A percentile compares a stretch with the other conserved stretches of the same genome.
These are phyloP conservation scores for Pachycephus smyrnensis DNA, from an alignment of 2,888 invertebrate species.

Conservation along the genomic window DNA sequence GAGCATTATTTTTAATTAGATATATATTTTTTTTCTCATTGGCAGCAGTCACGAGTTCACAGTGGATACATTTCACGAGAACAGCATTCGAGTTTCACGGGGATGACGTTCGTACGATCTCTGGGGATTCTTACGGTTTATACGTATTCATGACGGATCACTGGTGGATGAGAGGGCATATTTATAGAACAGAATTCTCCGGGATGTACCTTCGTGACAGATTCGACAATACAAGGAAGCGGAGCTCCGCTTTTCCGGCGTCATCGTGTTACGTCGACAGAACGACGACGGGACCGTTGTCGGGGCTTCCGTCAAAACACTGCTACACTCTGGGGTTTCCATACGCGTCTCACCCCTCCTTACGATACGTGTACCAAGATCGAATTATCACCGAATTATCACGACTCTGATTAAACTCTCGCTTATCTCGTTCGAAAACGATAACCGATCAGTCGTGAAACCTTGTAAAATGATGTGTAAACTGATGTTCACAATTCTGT, in stretches of 20 bases:
- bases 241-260: conserved; percentile 36
- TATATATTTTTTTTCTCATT: not conserved
- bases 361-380: not conserved
- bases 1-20: not conserved
- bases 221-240: conserved; percentile 64
- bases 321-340: not conserved
- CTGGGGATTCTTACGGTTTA: not conserved
- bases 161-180: not conserved
- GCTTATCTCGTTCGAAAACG: not conserved
- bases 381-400: not conserved
- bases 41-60: not conserved
- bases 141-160: not conserved
- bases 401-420: not conserved
- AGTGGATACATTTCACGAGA: not conserved
- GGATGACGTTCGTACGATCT: not conserved
- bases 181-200: not conserved
- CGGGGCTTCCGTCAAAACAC: conserved; percentile 9
- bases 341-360: not conserved
- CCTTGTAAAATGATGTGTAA: not conserved
- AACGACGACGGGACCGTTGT: not conserved
- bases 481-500: not conserved
- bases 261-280: conserved; percentile 6
- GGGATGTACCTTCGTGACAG: conserved; percentile 67
- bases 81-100: not conserved
- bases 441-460: not conserved